These are phyloP conservation scores for Tryphoninae sp. DNA, from an alignment of 2,888 invertebrate species.

Conservation along the genomic window DNA sequence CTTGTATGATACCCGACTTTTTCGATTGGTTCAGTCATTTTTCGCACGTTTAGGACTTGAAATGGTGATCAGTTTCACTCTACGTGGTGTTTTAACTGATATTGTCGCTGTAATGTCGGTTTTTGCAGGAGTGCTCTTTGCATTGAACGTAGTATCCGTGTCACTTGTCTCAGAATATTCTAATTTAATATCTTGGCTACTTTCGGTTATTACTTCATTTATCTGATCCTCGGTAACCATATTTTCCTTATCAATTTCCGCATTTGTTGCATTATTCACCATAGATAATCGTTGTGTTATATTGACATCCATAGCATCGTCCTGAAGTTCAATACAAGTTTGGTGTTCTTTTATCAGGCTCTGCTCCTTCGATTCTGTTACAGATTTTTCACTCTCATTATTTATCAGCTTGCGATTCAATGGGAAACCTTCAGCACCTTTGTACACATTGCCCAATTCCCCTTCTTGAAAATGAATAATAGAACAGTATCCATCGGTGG, in stretches of 20 bases:
- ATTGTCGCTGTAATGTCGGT: slow-evolving; percentile 65
- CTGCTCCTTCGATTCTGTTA: slow-evolving; percentile 1
- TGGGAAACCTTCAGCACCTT: slow-evolving; percentile 76
- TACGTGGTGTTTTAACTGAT: slow-evolving; percentile 84
- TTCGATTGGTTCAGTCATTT: slow-evolving; percentile 74
- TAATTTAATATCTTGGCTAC: slow-evolving; percentile 84
- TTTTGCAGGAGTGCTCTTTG: slow-evolving; percentile 71
- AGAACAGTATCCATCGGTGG: slow-evolving; percentile 95
- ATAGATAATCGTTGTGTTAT: slow-evolving; percentile 62
- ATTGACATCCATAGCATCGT: slow-evolving; percentile 77
- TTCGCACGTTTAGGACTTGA: slow-evolving; percentile 90
- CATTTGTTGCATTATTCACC: neutral
- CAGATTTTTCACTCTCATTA: slow-evolving; percentile 9
- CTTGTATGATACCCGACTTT: neutral
- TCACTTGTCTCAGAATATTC: slow-evolving; percentile 83
- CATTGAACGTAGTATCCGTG: slow-evolving; percentile 64
- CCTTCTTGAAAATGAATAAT: slow-evolving; percentile 88
- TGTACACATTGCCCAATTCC: slow-evolving; percentile 87
- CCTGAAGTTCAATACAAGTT: slow-evolving; percentile 70
- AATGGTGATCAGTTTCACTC: slow-evolving; percentile 89
- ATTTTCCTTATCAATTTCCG: slow-evolving; percentile 38
- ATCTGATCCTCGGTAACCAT: slow-evolving; percentile 35
- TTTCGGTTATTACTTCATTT: slow-evolving; percentile 73
- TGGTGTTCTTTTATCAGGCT: slow-evolving; percentile 17
- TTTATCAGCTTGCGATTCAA: slow-evolving; percentile 27